phyloP scores from a whole-genome alignment of 30 jellyfish, hydroid and myxozoan species.

The Hydra vulgaris region DNA sequence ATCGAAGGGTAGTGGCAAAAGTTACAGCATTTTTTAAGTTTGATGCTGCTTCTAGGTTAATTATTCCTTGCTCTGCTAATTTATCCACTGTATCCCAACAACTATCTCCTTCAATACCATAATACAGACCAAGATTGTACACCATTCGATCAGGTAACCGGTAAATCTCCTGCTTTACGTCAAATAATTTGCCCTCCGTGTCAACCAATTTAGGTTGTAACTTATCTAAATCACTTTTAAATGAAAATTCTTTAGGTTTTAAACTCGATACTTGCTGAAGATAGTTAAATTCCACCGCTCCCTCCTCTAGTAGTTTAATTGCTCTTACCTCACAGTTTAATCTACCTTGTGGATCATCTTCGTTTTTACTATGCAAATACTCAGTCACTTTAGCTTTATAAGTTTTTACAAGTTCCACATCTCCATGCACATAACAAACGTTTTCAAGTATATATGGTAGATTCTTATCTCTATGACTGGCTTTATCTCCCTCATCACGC shows the following conservation, averaged over 20 bases:
- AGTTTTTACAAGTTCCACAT: no score
- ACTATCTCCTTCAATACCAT: neutral
- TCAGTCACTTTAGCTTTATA: no score
- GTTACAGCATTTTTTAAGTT: neutral
- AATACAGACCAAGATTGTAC: neutral
- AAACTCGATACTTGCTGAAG: neutral
- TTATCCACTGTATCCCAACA: neutral
- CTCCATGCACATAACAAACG: no score
- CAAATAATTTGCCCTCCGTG: neutral
- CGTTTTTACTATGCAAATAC: no score
- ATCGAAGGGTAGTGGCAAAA: neutral
- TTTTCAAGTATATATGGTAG: no score
- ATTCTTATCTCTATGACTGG: no score
- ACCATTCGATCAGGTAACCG: neutral
- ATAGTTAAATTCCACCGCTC: no score
- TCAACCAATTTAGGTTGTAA: neutral
- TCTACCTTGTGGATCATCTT: no score
- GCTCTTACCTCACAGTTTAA: no score
- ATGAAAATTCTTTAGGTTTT: neutral
- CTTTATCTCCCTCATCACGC: no score
- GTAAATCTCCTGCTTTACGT: neutral
- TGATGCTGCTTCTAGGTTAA: neutral
- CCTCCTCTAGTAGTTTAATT: no score
- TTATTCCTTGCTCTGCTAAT: neutral
- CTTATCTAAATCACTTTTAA: neutral